Evolutionary conservation across 2,888 invertebrate genomes (phyloP), one percentile per base, ranked within the genome.

Genomic region (Taenaris catops): DNA sequence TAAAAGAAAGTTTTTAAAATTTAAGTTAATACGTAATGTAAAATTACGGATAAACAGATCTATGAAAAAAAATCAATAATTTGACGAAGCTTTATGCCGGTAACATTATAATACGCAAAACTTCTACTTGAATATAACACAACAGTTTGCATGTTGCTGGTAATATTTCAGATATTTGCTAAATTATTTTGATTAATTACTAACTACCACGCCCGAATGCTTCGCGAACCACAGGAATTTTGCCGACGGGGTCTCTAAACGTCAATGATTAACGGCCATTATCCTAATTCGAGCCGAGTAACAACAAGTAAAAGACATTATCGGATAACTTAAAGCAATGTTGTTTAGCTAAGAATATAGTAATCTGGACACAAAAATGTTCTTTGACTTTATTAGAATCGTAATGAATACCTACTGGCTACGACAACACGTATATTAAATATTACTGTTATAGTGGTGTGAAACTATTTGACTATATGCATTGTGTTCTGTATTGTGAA

Each of bases 251-350:
- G 31, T 37, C 36, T 43, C 51, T 46, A 44, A 41, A 41, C 31
- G 41, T 41, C 32, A 42, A 29, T 35, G 44, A 48, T 50, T 56
- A 62, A 48, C 51, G 40, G 38, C 47, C 46, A 58, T 61, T 64
- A 60, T 44, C 50, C 24, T 34, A 38, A 55, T 55, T 57, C 45
- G 42, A 20, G 12, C 8, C 34, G 26, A 37, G 37, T 38, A 44
- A 50, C 41, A 49, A 34, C 38, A 36, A 45, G 48, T 41, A 40
- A 49, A 51, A 49, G 48, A 41, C 43, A 44, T 53, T 59, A 56
- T 56, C 38, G 50, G 34, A 49, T 28, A 38, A 38, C 35, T 40
- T 32, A 6, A 20, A 9, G 14, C 27, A 42, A 31, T 23, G 21
- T 35, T 34, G 23, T 16, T 9, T 14, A 32, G 34, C 18, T 11